A percentile compares a stretch with the other conserved stretches of the same genome.
phyloP scores from a whole-genome alignment of 2,113 vertebrate species.

The Picathartes gymnocephalus region DNA sequence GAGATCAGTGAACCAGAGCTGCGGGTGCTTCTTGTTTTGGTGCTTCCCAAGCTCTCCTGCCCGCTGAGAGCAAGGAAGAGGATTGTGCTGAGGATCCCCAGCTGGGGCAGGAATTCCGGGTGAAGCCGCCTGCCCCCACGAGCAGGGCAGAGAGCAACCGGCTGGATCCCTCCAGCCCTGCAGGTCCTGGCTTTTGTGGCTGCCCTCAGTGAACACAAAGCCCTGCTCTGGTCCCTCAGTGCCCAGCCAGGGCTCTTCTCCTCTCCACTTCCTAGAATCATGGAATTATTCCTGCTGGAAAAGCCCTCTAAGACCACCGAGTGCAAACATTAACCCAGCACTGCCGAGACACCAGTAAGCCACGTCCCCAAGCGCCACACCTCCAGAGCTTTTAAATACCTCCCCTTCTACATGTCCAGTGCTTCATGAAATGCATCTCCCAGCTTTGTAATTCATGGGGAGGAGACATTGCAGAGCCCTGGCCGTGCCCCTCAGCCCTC shows the following conservation, averaged over 20 bases:
- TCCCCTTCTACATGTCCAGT: neutral
- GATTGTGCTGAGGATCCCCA: neutral
- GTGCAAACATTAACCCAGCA: neutral
- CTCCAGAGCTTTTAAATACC: neutral
- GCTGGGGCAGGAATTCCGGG: neutral
- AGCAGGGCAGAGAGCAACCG: neutral
- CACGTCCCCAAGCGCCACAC: no score
- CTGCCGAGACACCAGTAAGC: neutral
- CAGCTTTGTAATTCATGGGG: neutral
- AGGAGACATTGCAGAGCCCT: neutral
- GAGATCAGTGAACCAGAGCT: neutral
- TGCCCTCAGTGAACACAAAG: neutral
- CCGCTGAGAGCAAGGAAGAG: neutral
- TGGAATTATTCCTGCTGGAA: neutral
- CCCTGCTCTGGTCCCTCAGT: neutral
- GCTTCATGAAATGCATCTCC: accelerated
- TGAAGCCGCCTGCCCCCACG: accelerated
- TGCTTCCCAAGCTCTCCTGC: neutral
- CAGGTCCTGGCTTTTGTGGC: neutral
- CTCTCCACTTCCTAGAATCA: neutral
- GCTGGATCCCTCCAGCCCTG: accelerated
- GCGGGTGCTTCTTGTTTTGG: neutral
- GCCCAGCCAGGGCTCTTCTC: neutral
- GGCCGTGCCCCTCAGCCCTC: neutral
- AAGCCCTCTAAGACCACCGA: neutral